Percentiles rank a stretch among this genome's conserved stretches.
Evolutionary conservation across 2,113 vertebrate species (phyloP).

Genomic region (Cyprinodon tularosa): DNA sequence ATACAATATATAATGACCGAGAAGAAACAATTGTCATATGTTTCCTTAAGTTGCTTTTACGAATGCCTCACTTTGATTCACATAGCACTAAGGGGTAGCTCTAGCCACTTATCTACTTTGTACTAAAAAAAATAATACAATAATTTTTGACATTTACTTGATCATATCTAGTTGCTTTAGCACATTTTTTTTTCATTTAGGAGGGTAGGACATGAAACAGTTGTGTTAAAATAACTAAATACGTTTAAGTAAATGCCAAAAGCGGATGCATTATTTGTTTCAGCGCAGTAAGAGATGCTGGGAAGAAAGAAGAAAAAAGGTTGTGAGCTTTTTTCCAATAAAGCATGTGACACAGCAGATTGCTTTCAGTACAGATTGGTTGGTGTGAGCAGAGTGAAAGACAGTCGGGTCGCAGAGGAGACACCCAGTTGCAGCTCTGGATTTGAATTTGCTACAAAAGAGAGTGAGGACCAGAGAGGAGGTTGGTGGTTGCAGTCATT

Average conservation of each 20-base stretch:
- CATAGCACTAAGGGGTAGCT: background rate
- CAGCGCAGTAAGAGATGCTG: background rate
- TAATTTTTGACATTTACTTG: too few species aligned
- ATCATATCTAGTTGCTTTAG: too few species aligned
- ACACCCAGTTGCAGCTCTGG: conserved; percentile 67
- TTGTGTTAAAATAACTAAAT: too few species aligned
- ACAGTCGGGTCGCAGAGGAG: conserved; percentile 55
- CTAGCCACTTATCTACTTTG: background rate
- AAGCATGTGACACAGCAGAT: conserved; percentile 18
- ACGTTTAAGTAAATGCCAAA: too few species aligned
- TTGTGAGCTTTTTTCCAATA: conserved; percentile 3
- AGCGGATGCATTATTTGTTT: too few species aligned
- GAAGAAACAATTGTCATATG: background rate
- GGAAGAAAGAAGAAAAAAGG: background rate
- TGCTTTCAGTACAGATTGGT: conserved; percentile 24
- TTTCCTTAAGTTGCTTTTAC: background rate
- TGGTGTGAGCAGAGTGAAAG: conserved; percentile 46
- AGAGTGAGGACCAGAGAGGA: conserved; percentile 11
- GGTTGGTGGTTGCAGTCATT: conserved; percentile 23
- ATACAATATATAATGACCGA: background rate
- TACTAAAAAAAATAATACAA: too few species aligned
- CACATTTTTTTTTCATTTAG: too few species aligned
- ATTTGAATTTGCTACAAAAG: conserved; percentile 71
- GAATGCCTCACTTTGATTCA: background rate
- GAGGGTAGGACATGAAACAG: too few species aligned